These are phyloP conservation scores for Silurus aristotelis DNA, from an alignment of 2,797 vertebrate species.

Conservation along the genomic window DNA sequence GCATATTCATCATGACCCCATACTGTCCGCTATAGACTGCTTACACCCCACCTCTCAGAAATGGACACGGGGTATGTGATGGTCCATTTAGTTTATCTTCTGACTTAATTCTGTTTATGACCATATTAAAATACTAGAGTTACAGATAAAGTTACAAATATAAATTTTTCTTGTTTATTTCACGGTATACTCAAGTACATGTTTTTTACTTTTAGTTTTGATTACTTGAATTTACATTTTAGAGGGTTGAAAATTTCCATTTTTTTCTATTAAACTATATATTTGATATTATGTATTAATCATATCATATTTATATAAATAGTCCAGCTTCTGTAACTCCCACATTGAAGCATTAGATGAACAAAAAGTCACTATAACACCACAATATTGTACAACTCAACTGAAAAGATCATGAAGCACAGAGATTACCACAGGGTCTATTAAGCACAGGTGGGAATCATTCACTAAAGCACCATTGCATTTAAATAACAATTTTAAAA, in stretches of 20 bases:
- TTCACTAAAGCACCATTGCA: conserved; percentile 68
- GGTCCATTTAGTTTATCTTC: conserved; percentile 1
- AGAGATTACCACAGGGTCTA: conserved; percentile 46
- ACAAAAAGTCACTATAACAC: background rate
- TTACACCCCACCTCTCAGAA: conserved; percentile 38
- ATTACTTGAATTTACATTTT: background rate
- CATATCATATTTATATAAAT: background rate
- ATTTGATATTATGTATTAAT: background rate
- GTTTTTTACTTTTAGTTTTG: background rate
- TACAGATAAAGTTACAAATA: background rate
- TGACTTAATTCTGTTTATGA: background rate
- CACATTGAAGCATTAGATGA: background rate
- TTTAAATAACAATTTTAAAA: conserved; percentile 68
- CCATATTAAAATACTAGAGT: background rate
- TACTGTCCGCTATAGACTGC: conserved; percentile 54
- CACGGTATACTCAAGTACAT: background rate
- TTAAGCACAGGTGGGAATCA: conserved; percentile 74
- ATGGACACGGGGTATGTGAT: conserved; percentile 39
- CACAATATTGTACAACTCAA: conserved; percentile 31
- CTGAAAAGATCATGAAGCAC: conserved; percentile 30
- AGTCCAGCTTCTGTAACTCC: background rate
- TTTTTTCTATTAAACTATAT: background rate
- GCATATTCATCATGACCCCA: conserved; percentile 62
- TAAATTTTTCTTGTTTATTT: background rate
- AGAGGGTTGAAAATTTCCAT: background rate